Evolutionary conservation across 2,888 invertebrate genomes (phyloP).

Genomic region (Spilosoma lubricipeda): DNA sequence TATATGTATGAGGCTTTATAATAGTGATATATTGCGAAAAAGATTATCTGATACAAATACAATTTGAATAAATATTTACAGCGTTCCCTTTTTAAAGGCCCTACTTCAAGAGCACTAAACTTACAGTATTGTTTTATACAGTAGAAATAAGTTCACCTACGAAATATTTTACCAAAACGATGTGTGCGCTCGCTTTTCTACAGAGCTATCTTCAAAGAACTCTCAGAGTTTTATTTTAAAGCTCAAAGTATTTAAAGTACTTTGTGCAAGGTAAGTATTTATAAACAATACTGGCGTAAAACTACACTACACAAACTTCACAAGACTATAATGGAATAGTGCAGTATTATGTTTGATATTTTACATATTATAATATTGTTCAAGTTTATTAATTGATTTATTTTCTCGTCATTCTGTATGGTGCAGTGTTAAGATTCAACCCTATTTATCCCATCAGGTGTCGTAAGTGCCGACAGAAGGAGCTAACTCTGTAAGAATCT

Average conservation of each 20-base stretch:
- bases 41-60: too few relatives aligned
- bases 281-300: background rate
- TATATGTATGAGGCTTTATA: too few relatives aligned
- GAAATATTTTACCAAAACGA: constrained; percentile 51
- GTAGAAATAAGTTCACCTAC: constrained; percentile 39
- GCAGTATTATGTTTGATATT: background rate
- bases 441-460: too few relatives aligned
- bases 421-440: background rate
- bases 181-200: constrained; percentile 40
- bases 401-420: background rate
- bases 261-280: constrained; percentile 30
- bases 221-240: constrained; percentile 41
- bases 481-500: too few relatives aligned
- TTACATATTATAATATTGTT: background rate
- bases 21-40: too few relatives aligned
- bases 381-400: too few relatives aligned
- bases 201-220: constrained; percentile 36
- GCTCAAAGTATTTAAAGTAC: constrained; percentile 47
- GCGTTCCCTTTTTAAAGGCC: background rate
- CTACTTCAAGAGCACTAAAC: constrained; percentile 27
- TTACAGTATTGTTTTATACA: constrained; percentile 34
- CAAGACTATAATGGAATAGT: background rate
- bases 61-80: constrained; percentile 16
- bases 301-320: background rate
- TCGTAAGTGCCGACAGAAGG: too few relatives aligned